These are phyloP conservation scores for Sceloporus tristichus DNA, from an alignment of 2,113 vertebrate species.

Conservation along the genomic window DNA sequence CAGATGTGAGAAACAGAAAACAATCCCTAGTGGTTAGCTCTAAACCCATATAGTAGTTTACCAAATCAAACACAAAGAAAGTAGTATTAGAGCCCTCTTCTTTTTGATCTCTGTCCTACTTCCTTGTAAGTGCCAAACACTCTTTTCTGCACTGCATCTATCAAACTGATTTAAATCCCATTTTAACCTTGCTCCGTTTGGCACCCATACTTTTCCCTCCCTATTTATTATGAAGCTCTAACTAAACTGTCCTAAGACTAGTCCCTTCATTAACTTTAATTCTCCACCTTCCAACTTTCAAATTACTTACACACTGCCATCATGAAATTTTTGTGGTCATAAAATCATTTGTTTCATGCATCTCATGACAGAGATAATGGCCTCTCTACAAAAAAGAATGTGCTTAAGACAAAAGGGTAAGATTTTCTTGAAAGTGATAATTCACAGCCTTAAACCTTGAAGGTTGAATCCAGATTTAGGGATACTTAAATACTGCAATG, in stretches of 20 bases:
- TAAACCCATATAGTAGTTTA: slow-evolving; percentile 29
- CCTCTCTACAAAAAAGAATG: slow-evolving; percentile 40
- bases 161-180: slow-evolving; percentile 53
- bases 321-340: slow-evolving; percentile 41
- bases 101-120: slow-evolving; percentile 53
- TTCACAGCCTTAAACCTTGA: not conserved
- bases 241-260: slow-evolving; percentile 28
- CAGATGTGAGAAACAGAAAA: slow-evolving; percentile 56
- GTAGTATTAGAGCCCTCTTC: slow-evolving; percentile 52
- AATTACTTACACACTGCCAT: slow-evolving; percentile 37
- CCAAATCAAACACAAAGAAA: slow-evolving; percentile 51
- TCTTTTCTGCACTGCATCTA: slow-evolving; percentile 46
- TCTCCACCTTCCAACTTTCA: slow-evolving; percentile 47
- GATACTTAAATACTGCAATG: not conserved
- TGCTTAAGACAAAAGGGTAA: not conserved
- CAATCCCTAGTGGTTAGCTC: slow-evolving; percentile 35
- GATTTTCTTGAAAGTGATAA: not conserved
- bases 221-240: slow-evolving; percentile 60
- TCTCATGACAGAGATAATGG: slow-evolving; percentile 40
- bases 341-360: slow-evolving; percentile 60
- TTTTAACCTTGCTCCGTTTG: slow-evolving; percentile 48
- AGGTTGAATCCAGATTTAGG: not conserved
- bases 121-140: slow-evolving; percentile 37
- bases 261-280: slow-evolving; percentile 51
- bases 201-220: slow-evolving; percentile 52